Evolutionary conservation across 2,888 invertebrate genomes (phyloP), one percentile per base, ranked within the genome.

Genomic region (Drosophila kambysellisi): DNA sequence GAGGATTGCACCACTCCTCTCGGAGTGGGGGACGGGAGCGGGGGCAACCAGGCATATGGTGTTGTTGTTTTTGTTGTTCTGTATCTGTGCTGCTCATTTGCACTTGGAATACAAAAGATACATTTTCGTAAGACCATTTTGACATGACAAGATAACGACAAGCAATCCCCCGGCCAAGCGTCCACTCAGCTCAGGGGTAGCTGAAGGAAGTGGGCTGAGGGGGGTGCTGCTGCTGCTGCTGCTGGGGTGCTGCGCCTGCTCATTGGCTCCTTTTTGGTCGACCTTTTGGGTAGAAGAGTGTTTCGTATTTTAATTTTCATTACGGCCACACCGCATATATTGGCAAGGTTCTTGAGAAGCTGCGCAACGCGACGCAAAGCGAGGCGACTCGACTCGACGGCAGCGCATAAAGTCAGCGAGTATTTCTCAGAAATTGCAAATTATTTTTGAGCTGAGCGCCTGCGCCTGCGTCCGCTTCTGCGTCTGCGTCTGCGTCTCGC

Each of bases 141-240:
- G 91, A 91, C 91, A 91, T 89, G 91, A 91, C 91, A 91, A 91
- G 91, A 91, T 91, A 91, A 91, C 91, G 91, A 91, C 89, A 91
- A 90, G 82, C 85, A 83, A 86, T 82, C 89, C 56, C 56, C 46
- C 83, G 76, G 78, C 67, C 80, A 70, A 70, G 70, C 83, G 72
- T 74, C 78, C 78, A 68, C 29, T 58, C 46, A 46, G 46, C 15
- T 25, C 46, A 46, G 25, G 46, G 46, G 25, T 46, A 25, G 46
- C 46, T 25, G 46, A 15, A 25, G 46, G 8, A 1, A 7, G 3
- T 25, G 6, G 5, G 33, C 25, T 25, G 25, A 25, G 17, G 37
- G 37, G 4, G 17, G 17, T 29, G 15, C 25, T 20, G 61, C 62
- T 67, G 81, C 72, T 66, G 70, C 76, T 82, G 81, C 81, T 84